phyloP scores from a whole-genome alignment of 2,888 invertebrate species.

The Margaritifera margaritifera region DNA sequence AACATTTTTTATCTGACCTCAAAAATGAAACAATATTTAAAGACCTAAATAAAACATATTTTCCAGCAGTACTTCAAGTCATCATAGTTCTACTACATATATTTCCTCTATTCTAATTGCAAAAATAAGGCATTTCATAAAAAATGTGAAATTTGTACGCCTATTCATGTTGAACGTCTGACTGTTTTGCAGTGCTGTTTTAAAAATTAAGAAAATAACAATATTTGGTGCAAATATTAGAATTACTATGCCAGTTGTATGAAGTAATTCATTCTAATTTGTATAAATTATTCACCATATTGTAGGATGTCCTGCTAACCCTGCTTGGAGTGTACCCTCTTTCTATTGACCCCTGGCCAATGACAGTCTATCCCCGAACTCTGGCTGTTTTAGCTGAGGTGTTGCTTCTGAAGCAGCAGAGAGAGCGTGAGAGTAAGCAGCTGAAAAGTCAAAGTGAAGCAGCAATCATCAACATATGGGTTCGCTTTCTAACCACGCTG shows the following conservation, averaged over 20 bases:
- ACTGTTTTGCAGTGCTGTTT: too few species aligned
- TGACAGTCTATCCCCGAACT: slow-evolving; percentile 85
- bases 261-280: background rate
- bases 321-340: slow-evolving; percentile 85
- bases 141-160: too few species aligned
- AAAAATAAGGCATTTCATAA: too few species aligned
- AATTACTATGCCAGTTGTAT: background rate
- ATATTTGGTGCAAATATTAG: too few species aligned
- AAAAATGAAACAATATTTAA: too few species aligned
- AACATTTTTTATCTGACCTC: too few species aligned
- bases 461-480: slow-evolving; percentile 93
- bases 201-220: too few species aligned
- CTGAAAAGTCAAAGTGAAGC: slow-evolving; percentile 90
- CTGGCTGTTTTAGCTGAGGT: slow-evolving; percentile 88
- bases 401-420: slow-evolving; percentile 77
- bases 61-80: too few species aligned
- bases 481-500: slow-evolving; percentile 89
- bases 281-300: background rate
- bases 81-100: too few species aligned
- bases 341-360: slow-evolving; percentile 80
- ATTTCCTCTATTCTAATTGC: too few species aligned
- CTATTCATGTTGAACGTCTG: too few species aligned
- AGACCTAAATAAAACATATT: too few species aligned
- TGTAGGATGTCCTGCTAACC: slow-evolving; percentile 80
- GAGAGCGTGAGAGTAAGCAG: slow-evolving; percentile 76